Conservation (phyloP, 2,113 vertebrate genomes). For the Phoenicopterus ruber region DNA sequence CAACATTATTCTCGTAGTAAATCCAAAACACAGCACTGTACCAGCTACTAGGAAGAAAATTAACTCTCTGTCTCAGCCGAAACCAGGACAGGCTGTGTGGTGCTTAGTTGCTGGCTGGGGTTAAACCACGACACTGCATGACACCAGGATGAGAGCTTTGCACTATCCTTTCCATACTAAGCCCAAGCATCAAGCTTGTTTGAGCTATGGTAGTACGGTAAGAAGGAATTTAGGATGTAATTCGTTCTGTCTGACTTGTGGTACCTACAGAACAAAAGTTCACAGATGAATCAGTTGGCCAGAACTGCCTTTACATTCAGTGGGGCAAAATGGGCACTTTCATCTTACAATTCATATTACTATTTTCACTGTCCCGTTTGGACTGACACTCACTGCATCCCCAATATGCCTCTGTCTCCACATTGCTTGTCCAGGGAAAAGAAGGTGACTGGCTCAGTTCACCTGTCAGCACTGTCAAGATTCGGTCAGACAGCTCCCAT, state of each 20-base stretch:
- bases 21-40: too few relatives aligned
- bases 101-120: too few relatives aligned
- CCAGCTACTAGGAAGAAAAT: too few relatives aligned
- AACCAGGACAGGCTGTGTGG: too few relatives aligned
- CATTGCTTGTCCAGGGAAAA: neutral
- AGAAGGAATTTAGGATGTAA: neutral
- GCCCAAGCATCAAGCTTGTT: neutral
- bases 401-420: neutral
- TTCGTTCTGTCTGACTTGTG: neutral
- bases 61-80: too few relatives aligned
- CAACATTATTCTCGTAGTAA: too few relatives aligned
- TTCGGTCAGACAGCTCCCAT: neutral
- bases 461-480: neutral
- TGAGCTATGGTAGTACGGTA: neutral
- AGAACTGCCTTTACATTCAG: neutral
- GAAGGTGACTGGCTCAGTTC: neutral
- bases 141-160: neutral
- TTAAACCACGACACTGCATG: neutral
- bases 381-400: neutral
- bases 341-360: neutral
- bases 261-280: neutral
- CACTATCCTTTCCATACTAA: neutral
- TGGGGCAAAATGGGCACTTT: neutral
- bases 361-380: neutral
- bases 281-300: neutral